phyloP scores from a whole-genome alignment of 2,888 invertebrate species.

The Lycaena phlaeas region DNA sequence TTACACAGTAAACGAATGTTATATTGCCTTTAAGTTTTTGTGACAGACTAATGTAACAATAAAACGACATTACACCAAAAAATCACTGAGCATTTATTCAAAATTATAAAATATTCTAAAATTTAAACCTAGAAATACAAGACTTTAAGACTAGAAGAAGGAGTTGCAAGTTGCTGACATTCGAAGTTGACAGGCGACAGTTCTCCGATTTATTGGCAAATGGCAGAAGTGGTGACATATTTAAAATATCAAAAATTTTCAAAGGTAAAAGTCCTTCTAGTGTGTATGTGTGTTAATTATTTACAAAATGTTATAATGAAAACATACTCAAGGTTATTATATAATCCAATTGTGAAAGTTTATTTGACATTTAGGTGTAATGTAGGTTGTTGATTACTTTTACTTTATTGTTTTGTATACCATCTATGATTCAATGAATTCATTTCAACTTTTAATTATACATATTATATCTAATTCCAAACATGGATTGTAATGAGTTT shows the following conservation, averaged over 20 bases:
- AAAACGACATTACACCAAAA: too few relatives aligned
- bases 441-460: not conserved
- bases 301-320: constrained; percentile 8
- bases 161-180: too few relatives aligned
- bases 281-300: constrained; percentile 19
- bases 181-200: not conserved
- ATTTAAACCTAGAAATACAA: too few relatives aligned
- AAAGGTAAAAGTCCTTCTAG: constrained; percentile 17
- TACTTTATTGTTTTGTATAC: constrained; percentile 30
- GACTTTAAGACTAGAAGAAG: too few relatives aligned
- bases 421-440: constrained; percentile 1
- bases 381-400: constrained; percentile 44
- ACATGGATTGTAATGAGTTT: not conserved
- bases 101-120: too few relatives aligned
- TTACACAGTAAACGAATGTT: too few relatives aligned
- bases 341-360: constrained; percentile 26
- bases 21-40: too few relatives aligned
- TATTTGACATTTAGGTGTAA: constrained; percentile 37
- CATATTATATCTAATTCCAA: not conserved
- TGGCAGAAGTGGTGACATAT: constrained; percentile 21
- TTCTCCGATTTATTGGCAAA: constrained; percentile 1
- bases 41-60: too few relatives aligned
- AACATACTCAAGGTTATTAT: constrained; percentile 22
- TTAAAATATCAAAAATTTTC: constrained; percentile 25
- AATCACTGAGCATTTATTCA: too few relatives aligned